Evolutionary conservation across 2,113 vertebrate genomes (phyloP).

Genomic region (Phaethon lepturus): DNA sequence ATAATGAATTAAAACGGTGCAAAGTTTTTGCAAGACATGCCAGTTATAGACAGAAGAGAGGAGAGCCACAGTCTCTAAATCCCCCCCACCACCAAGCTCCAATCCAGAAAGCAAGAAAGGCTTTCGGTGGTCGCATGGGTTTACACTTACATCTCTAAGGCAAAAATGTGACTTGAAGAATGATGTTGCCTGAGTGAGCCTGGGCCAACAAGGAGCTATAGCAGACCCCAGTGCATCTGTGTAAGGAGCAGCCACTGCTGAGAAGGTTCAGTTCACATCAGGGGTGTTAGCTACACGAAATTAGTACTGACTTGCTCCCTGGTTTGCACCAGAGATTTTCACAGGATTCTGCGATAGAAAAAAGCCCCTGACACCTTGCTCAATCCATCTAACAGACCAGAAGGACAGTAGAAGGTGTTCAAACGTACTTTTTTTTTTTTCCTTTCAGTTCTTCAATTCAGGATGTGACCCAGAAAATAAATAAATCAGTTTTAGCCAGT

Average conservation of each 20-base stretch:
- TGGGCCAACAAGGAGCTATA: neutral
- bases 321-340: neutral
- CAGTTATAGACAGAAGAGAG: neutral
- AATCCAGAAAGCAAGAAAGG: neutral
- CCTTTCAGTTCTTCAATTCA: neutral
- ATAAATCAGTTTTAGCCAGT: neutral
- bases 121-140: neutral
- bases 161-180: neutral
- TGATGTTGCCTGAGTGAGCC: neutral
- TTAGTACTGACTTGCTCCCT: neutral
- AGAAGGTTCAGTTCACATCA: neutral
- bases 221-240: neutral
- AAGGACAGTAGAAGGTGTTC: neutral
- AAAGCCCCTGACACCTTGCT: neutral
- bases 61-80: neutral
- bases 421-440: neutral
- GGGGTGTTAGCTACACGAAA: neutral
- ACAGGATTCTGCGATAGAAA: neutral
- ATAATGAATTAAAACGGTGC: neutral
- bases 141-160: neutral
- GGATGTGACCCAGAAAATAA: rapidly evolving
- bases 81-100: neutral
- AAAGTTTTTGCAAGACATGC: neutral
- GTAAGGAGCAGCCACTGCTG: neutral
- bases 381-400: neutral